Percentiles rank a stretch among this genome's conserved stretches.
These are phyloP conservation scores for Acanthoscelides obtectus DNA, from an alignment of 2,888 invertebrate species.

Conservation along the genomic window DNA sequence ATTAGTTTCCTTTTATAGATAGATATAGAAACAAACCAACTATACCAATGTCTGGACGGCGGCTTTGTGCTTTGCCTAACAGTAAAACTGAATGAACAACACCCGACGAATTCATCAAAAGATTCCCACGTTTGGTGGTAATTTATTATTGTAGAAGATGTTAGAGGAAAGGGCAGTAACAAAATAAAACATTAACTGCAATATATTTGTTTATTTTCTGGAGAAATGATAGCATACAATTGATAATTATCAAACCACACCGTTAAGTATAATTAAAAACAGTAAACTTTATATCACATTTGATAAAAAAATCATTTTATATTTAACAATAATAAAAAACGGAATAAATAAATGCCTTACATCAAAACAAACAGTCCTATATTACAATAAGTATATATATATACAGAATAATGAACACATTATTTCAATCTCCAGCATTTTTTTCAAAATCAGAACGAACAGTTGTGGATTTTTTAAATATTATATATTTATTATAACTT, in stretches of 20 bases:
- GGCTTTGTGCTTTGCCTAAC: too few relatives aligned
- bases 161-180: neutral
- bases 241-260: neutral
- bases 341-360: conserved; percentile 1
- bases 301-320: neutral
- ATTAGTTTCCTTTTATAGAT: too few relatives aligned
- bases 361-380: neutral
- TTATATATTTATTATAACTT: neutral
- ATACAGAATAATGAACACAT: conserved; percentile 3
- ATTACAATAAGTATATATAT: conserved; percentile 1
- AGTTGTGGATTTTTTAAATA: neutral
- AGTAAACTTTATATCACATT: conserved; percentile 3
- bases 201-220: neutral
- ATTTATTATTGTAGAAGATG: too few relatives aligned
- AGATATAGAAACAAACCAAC: too few relatives aligned
- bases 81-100: too few relatives aligned
- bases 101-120: too few relatives aligned
- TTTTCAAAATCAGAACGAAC: neutral
- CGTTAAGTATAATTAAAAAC: neutral
- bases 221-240: neutral
- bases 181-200: neutral
- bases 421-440: neutral
- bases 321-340: conserved; percentile 1
- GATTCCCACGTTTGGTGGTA: too few relatives aligned
- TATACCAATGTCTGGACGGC: too few relatives aligned